Base-by-base conservation (phyloP, 1,140 invertebrate species). In the Cryptotermes secundus region DNA sequence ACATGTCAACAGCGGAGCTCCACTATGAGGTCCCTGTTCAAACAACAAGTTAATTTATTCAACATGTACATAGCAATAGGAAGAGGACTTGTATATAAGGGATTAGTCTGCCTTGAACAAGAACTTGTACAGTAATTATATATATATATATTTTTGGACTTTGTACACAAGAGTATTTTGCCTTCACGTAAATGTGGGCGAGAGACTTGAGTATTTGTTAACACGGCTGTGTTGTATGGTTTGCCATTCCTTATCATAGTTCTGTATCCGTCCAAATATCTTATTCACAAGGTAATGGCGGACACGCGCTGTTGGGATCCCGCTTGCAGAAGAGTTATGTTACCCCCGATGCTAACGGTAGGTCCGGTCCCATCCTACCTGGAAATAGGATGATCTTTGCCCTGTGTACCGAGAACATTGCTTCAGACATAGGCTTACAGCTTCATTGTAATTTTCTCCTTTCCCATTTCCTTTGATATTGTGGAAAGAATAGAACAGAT, bases 31-130 rank as follows among this genome's bases (percentile, higher is more conserved):
- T 19, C n/a, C 26, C 38, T 26, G 0, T n/a, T 31, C 0, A 31
- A 72, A 31, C 59, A 72, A n/a, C 19, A n/a, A 3, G 59, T 72
- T 72, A 72, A 72, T 72, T 72, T 72, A 72, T 72, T 72, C 59
- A 72, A n/a, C 31, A 72, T 72, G 59, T 72, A 72, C n/a, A 72
- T 72, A 72, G n/a, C 14, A 72, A 31, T 72, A 31, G 59, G 59
- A 72, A 16, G 26, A n/a, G 59, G 59, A 4, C 26, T 72, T 72
- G 59, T 72, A 72, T 1, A 72, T 72, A 72, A 3, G 26, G 59
- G 59, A 72, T 3, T 72, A 72, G n/a, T 31, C 26, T 72, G 59
- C 59, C 59, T 72, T 72, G 59, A 31, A 72, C 3, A 31, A 10
- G 26, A 31, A 31, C n/a, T 72, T 72, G 26, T 72, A 72, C 59